These are phyloP conservation scores for Lumbricus terrestris DNA, from an alignment of 2,888 invertebrate genomes.

Conservation along the genomic window DNA sequence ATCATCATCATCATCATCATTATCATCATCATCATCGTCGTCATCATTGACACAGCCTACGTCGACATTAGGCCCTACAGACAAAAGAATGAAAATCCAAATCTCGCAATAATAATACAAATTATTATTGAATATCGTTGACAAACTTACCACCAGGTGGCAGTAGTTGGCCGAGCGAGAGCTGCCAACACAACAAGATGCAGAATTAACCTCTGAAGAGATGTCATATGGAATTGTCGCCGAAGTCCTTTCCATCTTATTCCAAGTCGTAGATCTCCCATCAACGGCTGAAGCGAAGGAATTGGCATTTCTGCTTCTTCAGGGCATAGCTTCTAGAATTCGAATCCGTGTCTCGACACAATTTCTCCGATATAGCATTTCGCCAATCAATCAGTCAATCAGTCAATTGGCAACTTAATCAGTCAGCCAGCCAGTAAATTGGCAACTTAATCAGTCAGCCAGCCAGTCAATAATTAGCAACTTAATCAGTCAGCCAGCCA, in stretches of 20 bases:
- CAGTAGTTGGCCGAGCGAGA: background rate
- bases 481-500: no score
- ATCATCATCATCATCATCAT: background rate
- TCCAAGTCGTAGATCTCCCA: background rate
- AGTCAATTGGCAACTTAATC: background rate
- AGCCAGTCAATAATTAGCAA: background rate
- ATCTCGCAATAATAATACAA: background rate
- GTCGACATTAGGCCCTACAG: background rate
- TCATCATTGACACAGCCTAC: no score
- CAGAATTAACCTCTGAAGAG: background rate
- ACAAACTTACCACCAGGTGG: background rate
- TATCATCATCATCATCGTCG: no score
- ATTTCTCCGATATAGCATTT: background rate
- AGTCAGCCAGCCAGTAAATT: background rate
- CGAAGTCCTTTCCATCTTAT: background rate
- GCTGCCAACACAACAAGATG: background rate
- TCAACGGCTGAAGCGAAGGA: background rate
- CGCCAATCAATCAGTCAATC: background rate
- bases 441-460: background rate
- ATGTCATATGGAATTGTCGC: no score
- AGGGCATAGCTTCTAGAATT: background rate
- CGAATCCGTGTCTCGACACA: background rate
- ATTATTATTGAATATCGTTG: background rate
- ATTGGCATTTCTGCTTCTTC: background rate
- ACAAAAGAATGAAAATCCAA: background rate